Evolutionary conservation across 1,140 invertebrate species (phyloP), one percentile per base, ranked within the genome.

Genomic region (Brachionus paranguensis): DNA sequence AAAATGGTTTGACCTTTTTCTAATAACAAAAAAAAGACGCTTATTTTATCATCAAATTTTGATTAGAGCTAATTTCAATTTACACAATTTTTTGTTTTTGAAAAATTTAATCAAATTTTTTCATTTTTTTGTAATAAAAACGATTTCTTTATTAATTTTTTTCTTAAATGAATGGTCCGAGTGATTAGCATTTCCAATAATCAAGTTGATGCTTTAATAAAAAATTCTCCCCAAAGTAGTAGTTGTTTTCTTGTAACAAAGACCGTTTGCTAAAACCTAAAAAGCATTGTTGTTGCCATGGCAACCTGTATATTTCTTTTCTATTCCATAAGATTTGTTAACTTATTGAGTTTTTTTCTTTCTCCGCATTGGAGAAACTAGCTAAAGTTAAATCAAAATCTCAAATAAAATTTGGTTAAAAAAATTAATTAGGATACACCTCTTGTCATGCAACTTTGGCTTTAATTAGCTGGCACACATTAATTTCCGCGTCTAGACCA

Each of bases 291-390:
- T 72, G 68, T 72, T 41, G 14, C 68, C 41, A 72, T 72, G 33
- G 68, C 10, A n/a, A 72, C 68, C 37, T 72, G 68, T 72, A n/a
- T 72, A 33, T 68, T 68, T 68, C 65, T 68, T 68, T 68, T 68
- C 53, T 33, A 68, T 68, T 72, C 68, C 43, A 72, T 72, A 72
- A 72, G 68, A 72, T 72, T 72, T 72, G 68, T 72, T 72, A 72
- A 72, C 68, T 72, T 72, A 72, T 72, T 43, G 68, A 72, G 68
- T 43, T 72, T 72, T 41, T 37, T 37, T 68, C 20, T 68, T 72
- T 41, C 41, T 43, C 37, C 37, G 17, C 17, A 43, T 72, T 6
- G 12, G 29, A 68, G 65, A 33, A 68, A 68, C 65, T n/a, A 68
- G n/a, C 65, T 68, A 68, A 17, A 68, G 33, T 33, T 33, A 29